Evolutionary conservation across 2,888 invertebrate genomes (phyloP).

Genomic region (Nemoura dubitans): DNA sequence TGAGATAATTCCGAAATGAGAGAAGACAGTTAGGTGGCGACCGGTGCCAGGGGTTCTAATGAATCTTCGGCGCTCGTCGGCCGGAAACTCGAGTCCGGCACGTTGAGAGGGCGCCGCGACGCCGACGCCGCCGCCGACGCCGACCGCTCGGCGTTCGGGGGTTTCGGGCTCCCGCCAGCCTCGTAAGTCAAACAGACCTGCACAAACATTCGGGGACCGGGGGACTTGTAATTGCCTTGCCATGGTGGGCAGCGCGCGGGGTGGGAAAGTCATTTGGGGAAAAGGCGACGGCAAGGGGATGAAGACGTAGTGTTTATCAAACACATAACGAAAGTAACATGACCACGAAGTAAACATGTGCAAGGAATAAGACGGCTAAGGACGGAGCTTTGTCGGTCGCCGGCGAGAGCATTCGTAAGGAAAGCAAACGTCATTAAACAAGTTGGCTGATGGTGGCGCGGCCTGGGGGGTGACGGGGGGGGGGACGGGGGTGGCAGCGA

Average conservation of each 20-base stretch:
- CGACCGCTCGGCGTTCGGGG: neutral
- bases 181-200: constrained; percentile 35
- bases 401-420: constrained; percentile 9
- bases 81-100: constrained; percentile 43
- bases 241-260: neutral
- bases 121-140: neutral
- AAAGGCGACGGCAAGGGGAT: constrained; percentile 28
- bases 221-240: constrained; percentile 32
- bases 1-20: constrained; percentile 35
- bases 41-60: constrained; percentile 9
- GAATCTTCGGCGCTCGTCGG: constrained; percentile 26
- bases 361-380: neutral
- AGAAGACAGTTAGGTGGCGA: constrained; percentile 37
- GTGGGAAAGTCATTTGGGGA: constrained; percentile 34
- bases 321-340: constrained; percentile 27
- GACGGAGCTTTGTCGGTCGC: neutral
- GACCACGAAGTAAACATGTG: constrained; percentile 18
- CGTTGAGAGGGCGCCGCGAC: neutral
- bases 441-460: neutral
- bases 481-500: neutral
- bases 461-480: neutral
- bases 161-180: neutral
- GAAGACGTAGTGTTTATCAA: constrained; percentile 28
- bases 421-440: constrained; percentile 12
- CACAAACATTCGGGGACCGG: constrained; percentile 33